These are phyloP conservation scores for Trichogramma evanescens DNA, from an alignment of 2,888 invertebrate genomes.

Conservation along the genomic window DNA sequence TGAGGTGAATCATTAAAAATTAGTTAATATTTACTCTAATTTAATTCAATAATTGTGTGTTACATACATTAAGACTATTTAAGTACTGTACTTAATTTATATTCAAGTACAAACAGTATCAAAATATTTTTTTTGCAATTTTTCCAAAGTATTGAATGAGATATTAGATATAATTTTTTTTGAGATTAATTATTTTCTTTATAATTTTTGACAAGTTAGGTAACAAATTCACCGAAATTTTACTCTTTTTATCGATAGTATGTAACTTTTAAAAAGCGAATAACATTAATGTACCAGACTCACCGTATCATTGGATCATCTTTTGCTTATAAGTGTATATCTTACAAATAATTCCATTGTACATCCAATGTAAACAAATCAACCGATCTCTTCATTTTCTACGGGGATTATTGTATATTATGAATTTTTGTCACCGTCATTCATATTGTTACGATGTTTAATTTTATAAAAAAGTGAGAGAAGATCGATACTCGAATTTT, in stretches of 20 bases:
- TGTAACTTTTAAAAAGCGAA: not conserved
- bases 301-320: slow-evolving; percentile 7
- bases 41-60: not conserved
- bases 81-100: no score
- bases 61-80: no score
- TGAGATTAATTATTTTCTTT: no score
- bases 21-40: not conserved
- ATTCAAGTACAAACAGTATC: no score
- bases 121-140: no score
- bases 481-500: slow-evolving; percentile 3
- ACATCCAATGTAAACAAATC: slow-evolving; percentile 11
- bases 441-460: slow-evolving; percentile 6
- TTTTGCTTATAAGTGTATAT: not conserved
- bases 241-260: no score
- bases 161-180: no score
- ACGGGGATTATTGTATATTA: not conserved
- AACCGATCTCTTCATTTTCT: slow-evolving; percentile 18
- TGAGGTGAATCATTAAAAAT: slow-evolving; percentile 3
- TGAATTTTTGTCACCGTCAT: slow-evolving; percentile 3
- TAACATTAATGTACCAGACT: slow-evolving; percentile 4
- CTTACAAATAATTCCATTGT: slow-evolving; percentile 16
- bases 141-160: no score
- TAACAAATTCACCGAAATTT: no score
- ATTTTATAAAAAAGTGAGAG: slow-evolving; percentile 4
- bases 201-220: no score